Base-by-base conservation (phyloP, 2,113 vertebrate genomes). In the Mirounga angustirostris region DNA sequence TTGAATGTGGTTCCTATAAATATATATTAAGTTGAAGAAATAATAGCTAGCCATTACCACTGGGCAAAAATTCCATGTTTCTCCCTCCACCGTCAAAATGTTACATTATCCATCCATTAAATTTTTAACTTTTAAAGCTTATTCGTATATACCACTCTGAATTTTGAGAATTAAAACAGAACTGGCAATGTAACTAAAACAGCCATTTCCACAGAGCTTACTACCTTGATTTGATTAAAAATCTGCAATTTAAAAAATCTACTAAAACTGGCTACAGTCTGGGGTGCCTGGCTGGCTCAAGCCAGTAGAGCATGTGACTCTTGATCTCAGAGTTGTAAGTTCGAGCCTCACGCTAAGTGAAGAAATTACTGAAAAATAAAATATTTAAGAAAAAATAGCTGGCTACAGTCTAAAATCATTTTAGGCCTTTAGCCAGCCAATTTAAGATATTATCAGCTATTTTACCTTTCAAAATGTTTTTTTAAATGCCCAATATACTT, bases 111-210 rank as follows among this genome's bases (percentile, higher is more conserved):
- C 24, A 88, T 52, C 78, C 89, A 92, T 21, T 91, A 84, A 91
- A 74, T 24, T 91, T 56, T 91, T 81, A 89, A 91, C 56, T 89
- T 95, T 74, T 92, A 86, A 94, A 97, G 19, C 71, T 86, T 94
- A 94, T 43, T 81, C 80, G 4, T 61, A 85, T 40, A 88, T 63
- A 65, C 21, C 12, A 79, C 33, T 58, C 59, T 54, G 69, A 93
- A 97, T 97, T 96, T 78, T 96, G 69, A 91, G 59, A 85, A 95
- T 91, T 91, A 74, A 95, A 93, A 89, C 69, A 13, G 18, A 98
- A 96, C 18, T 33, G 67, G 19, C 50, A 89, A 82, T 90, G 30
- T 50, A 89, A 87, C 69, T 95, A 93, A 94, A 97, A 89, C 18
- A 82, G 76, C 33, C 11, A 95, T 80, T 96, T 97, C 54, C 71